phyloP scores from a whole-genome alignment of 2,888 invertebrate species.

The Micoletzkya japonica region DNA sequence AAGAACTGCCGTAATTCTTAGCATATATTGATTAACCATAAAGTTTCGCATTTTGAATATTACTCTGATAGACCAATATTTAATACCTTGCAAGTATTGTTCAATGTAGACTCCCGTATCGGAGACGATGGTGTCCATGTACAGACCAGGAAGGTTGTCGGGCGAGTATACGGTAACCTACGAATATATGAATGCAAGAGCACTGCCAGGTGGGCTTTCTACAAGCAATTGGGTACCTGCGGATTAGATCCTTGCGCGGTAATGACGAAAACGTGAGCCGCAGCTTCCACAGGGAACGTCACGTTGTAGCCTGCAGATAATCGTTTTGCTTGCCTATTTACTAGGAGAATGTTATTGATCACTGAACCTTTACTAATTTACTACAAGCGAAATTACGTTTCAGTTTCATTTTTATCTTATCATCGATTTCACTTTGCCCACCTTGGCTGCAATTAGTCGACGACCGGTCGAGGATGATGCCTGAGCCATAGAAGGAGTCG shows the following conservation, averaged over 20 bases:
- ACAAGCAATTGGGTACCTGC: no score
- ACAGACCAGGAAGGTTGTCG: background rate
- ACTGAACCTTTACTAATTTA: background rate
- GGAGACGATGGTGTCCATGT: background rate
- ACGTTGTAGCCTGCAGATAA: slow-evolving; percentile 1
- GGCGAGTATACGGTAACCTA: background rate
- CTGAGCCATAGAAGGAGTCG: slow-evolving; percentile 46
- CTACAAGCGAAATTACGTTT: background rate
- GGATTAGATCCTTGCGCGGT: no score
- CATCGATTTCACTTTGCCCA: no score
- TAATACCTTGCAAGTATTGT: slow-evolving; percentile 16
- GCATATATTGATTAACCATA: background rate
- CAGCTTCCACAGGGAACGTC: slow-evolving; percentile 53
- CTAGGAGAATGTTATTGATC: no score
- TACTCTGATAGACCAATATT: background rate
- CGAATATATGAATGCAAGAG: no score
- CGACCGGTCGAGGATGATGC: slow-evolving; percentile 32
- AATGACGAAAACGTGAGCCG: slow-evolving; percentile 48
- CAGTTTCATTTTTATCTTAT: no score
- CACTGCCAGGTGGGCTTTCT: no score
- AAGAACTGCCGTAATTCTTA: background rate
- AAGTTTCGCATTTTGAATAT: background rate
- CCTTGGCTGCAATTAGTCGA: background rate
- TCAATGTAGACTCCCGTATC: background rate
- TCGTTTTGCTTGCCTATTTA: no score